Evolutionary conservation across 2,888 invertebrate genomes (phyloP), one percentile per base, ranked within the genome.

Genomic region (Falcaria lacertinaria): DNA sequence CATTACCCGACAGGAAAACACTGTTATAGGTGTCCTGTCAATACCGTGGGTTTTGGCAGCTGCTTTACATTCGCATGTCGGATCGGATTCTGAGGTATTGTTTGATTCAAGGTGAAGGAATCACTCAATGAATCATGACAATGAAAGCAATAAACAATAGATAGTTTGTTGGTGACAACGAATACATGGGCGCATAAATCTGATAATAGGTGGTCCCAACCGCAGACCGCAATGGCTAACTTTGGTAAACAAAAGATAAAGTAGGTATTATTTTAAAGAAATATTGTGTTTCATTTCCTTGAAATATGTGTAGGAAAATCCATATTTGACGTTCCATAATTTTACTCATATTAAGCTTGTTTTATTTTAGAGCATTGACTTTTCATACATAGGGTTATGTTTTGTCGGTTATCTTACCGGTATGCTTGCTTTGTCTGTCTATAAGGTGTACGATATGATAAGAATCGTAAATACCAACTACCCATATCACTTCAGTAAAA

Each of bases 111-210:
- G 45, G 56, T 54, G 22, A 54, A 55, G 47, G 49, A 50, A 55
- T 48, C 53, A 39, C 41, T 43, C 43, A 57, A 48, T 71, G 72
- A 71, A 52, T 74, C 69, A 70, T 43, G 43, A 45, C 44, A 47
- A 60, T 59, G 48, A 57, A 57, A 50, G 46, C 43, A 57, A 55
- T 45, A 59, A 64, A 77, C 71, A 77, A 77, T 72, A 57, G 68
- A 64, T 52, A 59, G 58, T 64, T 65, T 54, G 51, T 49, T 41
- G 16, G 37, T 22, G 15, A 15, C 6, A 37, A 14, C 37, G 15
- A 37, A 34, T 15, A 2, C 28, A 11, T 2, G 28, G 28, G 28
- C 25, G n/a, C n/a, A n/a, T n/a, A n/a, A n/a, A n/a, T n/a, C n/a
- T 11, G 11, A 3, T 28, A 28, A 11, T 28, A 28, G 28, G 3